phyloP scores from a whole-genome alignment of 1,140 invertebrate species.

The Dufourea novaeangliae region DNA sequence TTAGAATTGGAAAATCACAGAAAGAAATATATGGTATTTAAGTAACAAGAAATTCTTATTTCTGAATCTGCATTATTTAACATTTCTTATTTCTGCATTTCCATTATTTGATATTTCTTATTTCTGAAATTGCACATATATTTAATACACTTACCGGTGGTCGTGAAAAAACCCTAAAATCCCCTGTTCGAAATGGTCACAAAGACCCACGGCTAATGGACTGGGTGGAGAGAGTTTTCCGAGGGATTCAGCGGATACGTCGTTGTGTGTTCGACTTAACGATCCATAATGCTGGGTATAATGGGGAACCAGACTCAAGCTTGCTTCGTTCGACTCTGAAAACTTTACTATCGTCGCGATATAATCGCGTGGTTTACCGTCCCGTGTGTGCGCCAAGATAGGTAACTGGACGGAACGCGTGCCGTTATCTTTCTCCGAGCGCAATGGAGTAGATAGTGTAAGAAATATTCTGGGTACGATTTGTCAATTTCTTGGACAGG shows the following conservation, averaged over 20 bases:
- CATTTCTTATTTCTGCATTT: too few relatives aligned
- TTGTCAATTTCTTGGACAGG: background rate
- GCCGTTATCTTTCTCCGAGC: background rate
- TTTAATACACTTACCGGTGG: too few relatives aligned
- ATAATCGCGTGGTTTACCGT: conserved; percentile 8
- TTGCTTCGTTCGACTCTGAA: conserved; percentile 29
- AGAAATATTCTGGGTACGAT: background rate
- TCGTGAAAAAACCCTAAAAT: conserved; percentile 2
- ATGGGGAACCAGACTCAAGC: conserved; percentile 22
- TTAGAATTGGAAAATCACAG: too few relatives aligned
- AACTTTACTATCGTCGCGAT: conserved; percentile 9
- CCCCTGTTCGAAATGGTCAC: background rate
- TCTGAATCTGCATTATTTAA: too few relatives aligned
- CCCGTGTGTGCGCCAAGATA: too few relatives aligned
- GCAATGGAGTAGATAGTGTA: background rate
- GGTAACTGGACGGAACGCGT: background rate
- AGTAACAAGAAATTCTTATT: too few relatives aligned
- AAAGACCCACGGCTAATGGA: background rate
- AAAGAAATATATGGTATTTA: too few relatives aligned
- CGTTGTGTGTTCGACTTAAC: conserved; percentile 52
- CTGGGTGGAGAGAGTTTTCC: conserved; percentile 2
- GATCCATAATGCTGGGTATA: conserved; percentile 47
- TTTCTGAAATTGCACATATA: too few relatives aligned
- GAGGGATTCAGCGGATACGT: conserved; percentile 21
- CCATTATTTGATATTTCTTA: too few relatives aligned